A percentile compares a stretch with the other conserved stretches of the same genome.
These are phyloP conservation scores for Busseola fusca DNA, from an alignment of 2,888 invertebrate genomes.

Conservation along the genomic window DNA sequence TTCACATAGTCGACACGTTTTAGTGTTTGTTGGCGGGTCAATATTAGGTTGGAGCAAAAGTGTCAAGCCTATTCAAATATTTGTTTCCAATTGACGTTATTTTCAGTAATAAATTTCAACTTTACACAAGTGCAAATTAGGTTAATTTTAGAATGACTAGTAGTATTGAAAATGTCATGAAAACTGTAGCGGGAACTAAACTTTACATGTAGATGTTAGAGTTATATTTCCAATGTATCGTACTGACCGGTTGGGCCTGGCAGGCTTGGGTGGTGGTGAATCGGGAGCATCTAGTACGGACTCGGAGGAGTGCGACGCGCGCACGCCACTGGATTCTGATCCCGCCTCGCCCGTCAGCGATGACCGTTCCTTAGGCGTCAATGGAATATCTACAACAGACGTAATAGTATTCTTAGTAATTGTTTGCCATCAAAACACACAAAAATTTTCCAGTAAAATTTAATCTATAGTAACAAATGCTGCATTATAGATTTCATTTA, in stretches of 20 bases:
- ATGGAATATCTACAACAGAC: constrained; percentile 92
- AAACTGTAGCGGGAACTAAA: constrained; percentile 5
- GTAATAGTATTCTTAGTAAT: background rate
- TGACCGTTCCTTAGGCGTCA: constrained; percentile 94
- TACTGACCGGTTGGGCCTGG: constrained; percentile 93
- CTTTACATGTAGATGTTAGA: background rate
- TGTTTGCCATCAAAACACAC: background rate
- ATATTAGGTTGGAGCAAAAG: constrained; percentile 28
- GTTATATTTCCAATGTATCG: background rate
- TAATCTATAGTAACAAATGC: constrained; percentile 1
- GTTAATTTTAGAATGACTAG: constrained; percentile 25
- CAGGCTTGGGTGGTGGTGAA: constrained; percentile 96
- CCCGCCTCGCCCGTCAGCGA: constrained; percentile 91
- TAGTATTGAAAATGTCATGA: background rate
- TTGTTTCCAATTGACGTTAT: background rate
- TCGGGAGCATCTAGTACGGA: constrained; percentile 91
- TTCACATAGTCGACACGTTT: constrained; percentile 55
- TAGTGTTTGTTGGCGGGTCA: constrained; percentile 28
- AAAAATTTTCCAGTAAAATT: background rate
- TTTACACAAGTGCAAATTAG: background rate
- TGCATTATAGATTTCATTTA: constrained; percentile 5
- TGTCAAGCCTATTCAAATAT: constrained; percentile 20
- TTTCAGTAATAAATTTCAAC: constrained; percentile 1
- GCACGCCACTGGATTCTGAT: constrained; percentile 88
- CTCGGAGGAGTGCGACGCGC: constrained; percentile 94